These are phyloP conservation scores for Ornithoptera alexandrae DNA, from an alignment of 2,888 invertebrate genomes.

Conservation along the genomic window DNA sequence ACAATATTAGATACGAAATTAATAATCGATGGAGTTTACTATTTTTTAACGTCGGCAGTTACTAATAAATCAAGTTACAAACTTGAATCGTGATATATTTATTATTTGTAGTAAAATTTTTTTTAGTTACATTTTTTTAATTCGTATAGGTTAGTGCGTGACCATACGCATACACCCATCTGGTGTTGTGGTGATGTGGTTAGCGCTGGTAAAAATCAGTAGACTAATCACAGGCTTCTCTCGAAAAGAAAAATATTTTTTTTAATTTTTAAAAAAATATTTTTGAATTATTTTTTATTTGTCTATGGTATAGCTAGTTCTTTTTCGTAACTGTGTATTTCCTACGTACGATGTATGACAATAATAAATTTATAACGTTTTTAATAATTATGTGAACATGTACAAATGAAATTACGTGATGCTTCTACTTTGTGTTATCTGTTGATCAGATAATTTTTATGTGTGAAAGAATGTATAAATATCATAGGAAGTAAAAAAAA, in stretches of 20 bases:
- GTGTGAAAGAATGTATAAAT: too few relatives aligned
- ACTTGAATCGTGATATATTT: neutral
- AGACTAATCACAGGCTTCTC: too few relatives aligned
- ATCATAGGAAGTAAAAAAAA: too few relatives aligned
- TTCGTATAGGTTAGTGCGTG: too few relatives aligned
- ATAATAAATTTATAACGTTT: slow-evolving; percentile 5
- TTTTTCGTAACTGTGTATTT: neutral
- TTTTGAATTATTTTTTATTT: too few relatives aligned
- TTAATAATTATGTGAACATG: slow-evolving; percentile 20
- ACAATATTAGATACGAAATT: neutral
- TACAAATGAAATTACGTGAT: neutral
- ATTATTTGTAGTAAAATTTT: neutral
- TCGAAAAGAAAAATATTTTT: too few relatives aligned
- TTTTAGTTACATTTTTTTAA: neutral
- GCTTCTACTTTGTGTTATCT: slow-evolving; percentile 10
- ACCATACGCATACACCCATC: too few relatives aligned
- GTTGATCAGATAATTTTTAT: slow-evolving; percentile 8
- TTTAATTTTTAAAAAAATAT: too few relatives aligned
- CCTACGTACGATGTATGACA: slow-evolving; percentile 4
- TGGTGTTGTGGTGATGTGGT: too few relatives aligned
- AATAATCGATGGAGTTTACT: neutral
- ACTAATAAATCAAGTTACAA: neutral
- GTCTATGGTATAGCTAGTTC: too few relatives aligned
- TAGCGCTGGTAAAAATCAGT: too few relatives aligned
- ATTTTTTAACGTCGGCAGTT: neutral